Base-by-base conservation (phyloP, 2,797 vertebrate genomes). In the Astyanax mexicanus region DNA sequence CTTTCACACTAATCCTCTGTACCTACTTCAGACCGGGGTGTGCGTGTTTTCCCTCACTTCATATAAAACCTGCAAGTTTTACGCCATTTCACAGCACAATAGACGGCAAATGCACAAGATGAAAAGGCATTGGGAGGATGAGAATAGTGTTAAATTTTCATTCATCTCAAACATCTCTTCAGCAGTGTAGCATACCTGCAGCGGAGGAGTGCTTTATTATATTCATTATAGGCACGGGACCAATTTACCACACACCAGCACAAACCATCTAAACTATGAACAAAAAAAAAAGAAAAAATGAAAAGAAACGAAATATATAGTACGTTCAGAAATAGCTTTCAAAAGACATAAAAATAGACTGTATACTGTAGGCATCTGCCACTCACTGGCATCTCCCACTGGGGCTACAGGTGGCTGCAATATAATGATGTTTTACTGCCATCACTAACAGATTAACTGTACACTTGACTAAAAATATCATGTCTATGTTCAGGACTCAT, bases 291-390 rank as follows among this genome's bases (percentile, higher is more conserved):
- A 6, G 0, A 11, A 49, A 25, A 8, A 52, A 52, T 52, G 9
- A 52, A 52, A 1, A 52, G 4, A 2, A 23, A 4, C 49, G 52
- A 1, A 25, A 9, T 37, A n/a, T n/a, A n/a, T n/a, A n/a, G n/a
- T n/a, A n/a, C 6, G 17, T 58, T 35, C 11, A 57, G 25, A 57
- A 29, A 57, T 32, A 15, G 29, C 15, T 58, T 12, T 55, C n/a
- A 44, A 21, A 65, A 23, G 9, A 11, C 42, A 68, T 51, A 42
- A 42, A 73, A 68, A 60, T 47, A 38, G 32, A 5, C 29, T 32
- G 5, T 44, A 57, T 15, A n/a, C 68, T 51, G 72, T 61, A 61
- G 51, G 69, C 40, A 61, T 78, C 19, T 15, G 54, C 23, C 29
- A 32, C 13, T 60, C 62, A 27, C 57, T 68, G n/a, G n/a, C n/a